Percentiles rank a stretch among this genome's conserved stretches.
phyloP scores from a whole-genome alignment of 2,113 vertebrate genomes.

The Globicephala melas region DNA sequence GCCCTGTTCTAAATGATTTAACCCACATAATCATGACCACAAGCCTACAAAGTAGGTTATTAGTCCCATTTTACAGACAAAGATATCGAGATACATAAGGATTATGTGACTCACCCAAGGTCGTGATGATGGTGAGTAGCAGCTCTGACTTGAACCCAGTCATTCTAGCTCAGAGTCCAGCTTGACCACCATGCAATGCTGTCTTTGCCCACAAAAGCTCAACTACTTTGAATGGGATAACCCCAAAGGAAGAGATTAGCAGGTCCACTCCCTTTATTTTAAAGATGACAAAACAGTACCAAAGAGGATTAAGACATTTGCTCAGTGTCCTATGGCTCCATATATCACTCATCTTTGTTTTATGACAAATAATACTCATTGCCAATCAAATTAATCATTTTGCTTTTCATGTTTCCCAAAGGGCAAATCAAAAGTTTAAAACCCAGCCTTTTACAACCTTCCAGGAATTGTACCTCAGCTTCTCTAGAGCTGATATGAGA shows the following conservation, averaged over 20 bases:
- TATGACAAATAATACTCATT: not conserved
- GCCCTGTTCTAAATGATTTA: not conserved
- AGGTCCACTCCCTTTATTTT: not conserved
- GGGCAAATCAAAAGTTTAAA: not conserved
- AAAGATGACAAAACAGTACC: not conserved
- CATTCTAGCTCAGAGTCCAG: not conserved
- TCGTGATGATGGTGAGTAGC: not conserved
- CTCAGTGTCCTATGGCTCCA: not conserved
- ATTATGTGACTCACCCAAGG: not conserved
- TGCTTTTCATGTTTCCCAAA: constrained; percentile 26
- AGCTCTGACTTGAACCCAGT: not conserved
- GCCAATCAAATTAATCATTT: not conserved
- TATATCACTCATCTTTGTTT: not conserved
- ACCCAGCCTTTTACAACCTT: not conserved
- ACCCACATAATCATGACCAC: not conserved
- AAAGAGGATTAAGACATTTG: not conserved
- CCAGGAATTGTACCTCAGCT: not conserved
- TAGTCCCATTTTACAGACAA: not conserved
- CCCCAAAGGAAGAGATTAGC: not conserved
- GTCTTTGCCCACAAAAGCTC: not conserved
- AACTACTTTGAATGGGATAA: not conserved
- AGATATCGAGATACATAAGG: not conserved
- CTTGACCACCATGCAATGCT: not conserved
- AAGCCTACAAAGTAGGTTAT: not conserved
- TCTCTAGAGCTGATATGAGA: not conserved